Conservation (phyloP, 2,113 vertebrate genomes). For the Cynopterus brachyotis region DNA sequence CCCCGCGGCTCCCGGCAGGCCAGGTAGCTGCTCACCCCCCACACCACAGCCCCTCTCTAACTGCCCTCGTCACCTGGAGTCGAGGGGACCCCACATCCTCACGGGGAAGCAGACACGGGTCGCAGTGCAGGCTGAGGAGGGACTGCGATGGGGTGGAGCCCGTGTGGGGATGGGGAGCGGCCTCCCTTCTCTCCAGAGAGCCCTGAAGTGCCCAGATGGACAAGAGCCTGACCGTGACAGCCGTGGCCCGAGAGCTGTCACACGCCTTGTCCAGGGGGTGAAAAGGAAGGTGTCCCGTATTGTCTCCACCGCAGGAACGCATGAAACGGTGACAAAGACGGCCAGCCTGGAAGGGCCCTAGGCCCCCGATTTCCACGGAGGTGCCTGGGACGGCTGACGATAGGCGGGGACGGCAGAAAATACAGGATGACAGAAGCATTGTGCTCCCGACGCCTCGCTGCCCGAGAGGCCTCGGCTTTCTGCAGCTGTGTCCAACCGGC, state of each 20-base stretch:
- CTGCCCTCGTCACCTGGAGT: conserved; percentile 88
- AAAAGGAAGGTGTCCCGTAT: not conserved
- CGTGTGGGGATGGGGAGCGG: not conserved
- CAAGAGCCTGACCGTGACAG: fast-evolving
- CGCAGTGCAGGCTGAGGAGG: conserved; percentile 88
- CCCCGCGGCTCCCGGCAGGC: not conserved
- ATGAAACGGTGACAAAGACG: not conserved
- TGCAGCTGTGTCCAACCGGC: not conserved
- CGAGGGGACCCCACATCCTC: conserved; percentile 89
- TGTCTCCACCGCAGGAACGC: not conserved
- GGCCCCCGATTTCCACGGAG: conserved; percentile 80
- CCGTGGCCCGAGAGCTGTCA: not conserved
- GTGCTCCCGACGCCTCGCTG: fast-evolving
- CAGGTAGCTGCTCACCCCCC: too few relatives aligned
- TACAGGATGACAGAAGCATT: conserved; percentile 4
- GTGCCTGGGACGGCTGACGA: conserved; percentile 80
- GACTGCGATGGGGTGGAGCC: fast-evolving
- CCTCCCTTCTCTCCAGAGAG: not conserved
- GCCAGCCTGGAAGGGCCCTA: not conserved
- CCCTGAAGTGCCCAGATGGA: not conserved
- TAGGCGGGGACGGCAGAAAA: not conserved
- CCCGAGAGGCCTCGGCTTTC: not conserved
- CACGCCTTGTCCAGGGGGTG: not conserved
- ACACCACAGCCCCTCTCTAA: not conserved
- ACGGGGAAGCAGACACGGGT: conserved; percentile 89